Evolutionary conservation across 2,113 vertebrate genomes (phyloP), one percentile per base, ranked within the genome.

Genomic region (Australoheros scitulus): DNA sequence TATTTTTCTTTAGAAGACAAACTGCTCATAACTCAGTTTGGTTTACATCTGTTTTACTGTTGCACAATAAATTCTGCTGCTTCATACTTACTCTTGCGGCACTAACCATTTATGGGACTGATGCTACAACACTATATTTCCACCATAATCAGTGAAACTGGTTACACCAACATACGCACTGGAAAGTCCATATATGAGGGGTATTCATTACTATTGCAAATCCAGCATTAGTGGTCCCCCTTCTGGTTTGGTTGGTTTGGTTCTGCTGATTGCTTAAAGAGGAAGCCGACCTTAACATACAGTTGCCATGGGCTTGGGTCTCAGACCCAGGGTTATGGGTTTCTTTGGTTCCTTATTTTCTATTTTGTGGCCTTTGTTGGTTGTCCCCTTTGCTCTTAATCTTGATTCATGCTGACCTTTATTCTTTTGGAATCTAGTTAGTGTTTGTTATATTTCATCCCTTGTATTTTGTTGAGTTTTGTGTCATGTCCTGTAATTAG

Each of bases 31-130:
- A 61, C 32, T 81, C 11, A 17, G 3, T 26, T 52, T 57, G 13
- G 24, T 15, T 58, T 32, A 52, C 0, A 32, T 32, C 65, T 0
- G 1, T 20, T 6, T 18, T 0, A 76, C 41, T 26, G 24, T 26
- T 59, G 15, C 22, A n/a, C n/a, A 7, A 26, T 1, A 17, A 34
- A 26, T 43, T 76, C 0, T 41, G 55, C 9, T 58, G 22, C 34
- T 59, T 59, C 34, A 18, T 26, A n/a, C 68, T n/a, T n/a, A 32
- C 11, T 58, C 34, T 6, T 9, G 36, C 22, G 17, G 41, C 32
- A 76, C 34, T 17, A 72, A 5, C 47, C 61, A 13, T 38, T 63
- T 38, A 63, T 22, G 34, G 20, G 11, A 55, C 68, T 55, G 26
- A 9, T 34, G 47, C 26, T 55, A 55, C 68, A 55, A 32, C 6